These are phyloP conservation scores for Polyommatus icarus DNA, from an alignment of 2,888 invertebrate genomes.

Conservation along the genomic window DNA sequence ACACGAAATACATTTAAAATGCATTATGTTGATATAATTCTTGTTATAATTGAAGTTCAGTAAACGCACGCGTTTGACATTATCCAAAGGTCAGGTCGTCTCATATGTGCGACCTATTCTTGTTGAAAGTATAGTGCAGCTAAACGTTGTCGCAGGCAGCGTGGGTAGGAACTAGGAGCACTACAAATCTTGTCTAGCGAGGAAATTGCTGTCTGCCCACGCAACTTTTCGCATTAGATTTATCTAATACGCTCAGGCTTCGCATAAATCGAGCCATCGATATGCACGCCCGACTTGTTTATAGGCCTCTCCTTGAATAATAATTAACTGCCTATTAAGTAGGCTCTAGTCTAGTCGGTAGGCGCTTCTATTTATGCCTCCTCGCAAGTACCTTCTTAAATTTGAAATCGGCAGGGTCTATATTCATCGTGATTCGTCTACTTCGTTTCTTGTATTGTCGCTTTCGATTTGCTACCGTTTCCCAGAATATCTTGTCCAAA, in stretches of 20 bases:
- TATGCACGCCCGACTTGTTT: conserved; percentile 1
- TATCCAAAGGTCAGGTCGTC: conserved; percentile 8
- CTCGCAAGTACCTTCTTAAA: neutral
- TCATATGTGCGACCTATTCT: conserved; percentile 14
- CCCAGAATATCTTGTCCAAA: neutral
- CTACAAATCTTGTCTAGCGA: conserved; percentile 32
- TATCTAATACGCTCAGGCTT: conserved; percentile 21
- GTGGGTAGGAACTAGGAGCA: conserved; percentile 26
- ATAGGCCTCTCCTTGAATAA: conserved; percentile 5
- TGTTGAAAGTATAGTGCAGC: conserved; percentile 39
- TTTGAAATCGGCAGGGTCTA: neutral
- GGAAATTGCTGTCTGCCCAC: conserved; percentile 33
- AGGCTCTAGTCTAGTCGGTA: neutral
- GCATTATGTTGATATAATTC: neutral
- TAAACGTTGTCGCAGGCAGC: conserved; percentile 31
- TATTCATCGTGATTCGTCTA: neutral
- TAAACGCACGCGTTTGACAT: neutral
- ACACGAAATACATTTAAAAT: neutral
- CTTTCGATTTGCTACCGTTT: neutral
- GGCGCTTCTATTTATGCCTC: neutral
- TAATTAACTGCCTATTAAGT: conserved; percentile 6
- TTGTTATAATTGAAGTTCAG: neutral
- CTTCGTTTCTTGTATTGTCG: neutral
- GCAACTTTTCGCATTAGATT: conserved; percentile 15
- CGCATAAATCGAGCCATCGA: neutral